A percentile compares a stretch with the other conserved stretches of the same genome.
Evolutionary conservation across 2,888 invertebrate genomes (phyloP).

Genomic region (Lasioglossum marginatum): DNA sequence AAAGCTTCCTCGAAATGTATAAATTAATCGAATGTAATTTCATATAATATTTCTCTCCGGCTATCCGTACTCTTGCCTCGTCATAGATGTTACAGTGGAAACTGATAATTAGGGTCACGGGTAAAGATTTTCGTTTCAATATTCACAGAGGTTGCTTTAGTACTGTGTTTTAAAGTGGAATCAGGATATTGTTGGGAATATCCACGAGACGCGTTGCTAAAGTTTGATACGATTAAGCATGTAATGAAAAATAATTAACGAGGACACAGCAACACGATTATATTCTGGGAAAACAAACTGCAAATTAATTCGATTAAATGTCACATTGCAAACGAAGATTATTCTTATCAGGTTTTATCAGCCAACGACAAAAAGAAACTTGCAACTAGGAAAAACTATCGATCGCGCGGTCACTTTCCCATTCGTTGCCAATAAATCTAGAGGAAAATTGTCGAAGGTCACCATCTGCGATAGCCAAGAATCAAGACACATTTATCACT

Average conservation of each 20-base stretch:
- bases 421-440: constrained; percentile 19
- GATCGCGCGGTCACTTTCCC: constrained; percentile 30
- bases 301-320: too few relatives aligned
- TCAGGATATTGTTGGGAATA: neutral
- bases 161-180: neutral
- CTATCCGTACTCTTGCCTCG: neutral
- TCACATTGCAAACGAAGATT: too few relatives aligned
- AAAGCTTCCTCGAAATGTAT: neutral
- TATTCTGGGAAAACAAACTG: too few relatives aligned
- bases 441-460: constrained; percentile 39
- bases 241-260: neutral
- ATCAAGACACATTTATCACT: constrained; percentile 36
- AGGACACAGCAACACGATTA: too few relatives aligned
- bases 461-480: constrained; percentile 18
- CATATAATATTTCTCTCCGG: neutral
- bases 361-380: neutral
- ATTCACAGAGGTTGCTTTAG: neutral
- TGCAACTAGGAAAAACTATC: neutral
- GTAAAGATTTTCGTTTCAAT: neutral
- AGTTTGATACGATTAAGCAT: neutral
- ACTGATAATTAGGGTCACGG: neutral
- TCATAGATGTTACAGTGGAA: neutral
- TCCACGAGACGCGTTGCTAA: neutral
- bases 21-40: neutral
- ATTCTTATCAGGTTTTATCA: too few relatives aligned